Evolutionary conservation across 2,797 vertebrate genomes (phyloP).

Genomic region (Melanotaenia trifasciata): DNA sequence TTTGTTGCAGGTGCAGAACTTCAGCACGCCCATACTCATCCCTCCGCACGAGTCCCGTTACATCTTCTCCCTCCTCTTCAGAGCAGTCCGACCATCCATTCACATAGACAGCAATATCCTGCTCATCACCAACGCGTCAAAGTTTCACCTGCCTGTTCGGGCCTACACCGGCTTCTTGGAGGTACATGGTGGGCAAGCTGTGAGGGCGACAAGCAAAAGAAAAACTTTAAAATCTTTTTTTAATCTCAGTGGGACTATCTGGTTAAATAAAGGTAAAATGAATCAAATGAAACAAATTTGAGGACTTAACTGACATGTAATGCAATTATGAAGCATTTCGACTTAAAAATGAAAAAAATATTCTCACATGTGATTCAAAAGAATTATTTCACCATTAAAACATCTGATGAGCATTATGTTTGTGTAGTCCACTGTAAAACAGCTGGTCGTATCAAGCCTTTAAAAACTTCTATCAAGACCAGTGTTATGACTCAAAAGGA

Average conservation of each 20-base stretch:
- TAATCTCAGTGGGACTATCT: too few relatives aligned
- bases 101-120: constrained; percentile 97
- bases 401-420: too few relatives aligned
- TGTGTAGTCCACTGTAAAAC: too few relatives aligned
- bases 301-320: too few relatives aligned
- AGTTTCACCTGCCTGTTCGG: constrained; percentile 95
- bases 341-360: too few relatives aligned
- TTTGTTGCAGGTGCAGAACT: constrained; percentile 90
- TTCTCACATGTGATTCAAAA: too few relatives aligned
- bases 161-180: constrained; percentile 98
- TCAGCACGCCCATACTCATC: constrained; percentile 92
- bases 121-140: constrained; percentile 96
- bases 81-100: constrained; percentile 92
- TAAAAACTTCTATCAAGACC: neutral
- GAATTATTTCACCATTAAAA: too few relatives aligned
- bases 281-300: too few relatives aligned
- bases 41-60: constrained; percentile 91
- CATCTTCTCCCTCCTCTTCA: constrained; percentile 94
- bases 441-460: too few relatives aligned
- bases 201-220: neutral
- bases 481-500: neutral
- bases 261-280: too few relatives aligned
- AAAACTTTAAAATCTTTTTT: neutral
- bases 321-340: too few relatives aligned
- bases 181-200: constrained; percentile 73